Evolutionary conservation across 1,140 invertebrate species (phyloP), one percentile per base, ranked within the genome.

Genomic region (Uloborus diversus): DNA sequence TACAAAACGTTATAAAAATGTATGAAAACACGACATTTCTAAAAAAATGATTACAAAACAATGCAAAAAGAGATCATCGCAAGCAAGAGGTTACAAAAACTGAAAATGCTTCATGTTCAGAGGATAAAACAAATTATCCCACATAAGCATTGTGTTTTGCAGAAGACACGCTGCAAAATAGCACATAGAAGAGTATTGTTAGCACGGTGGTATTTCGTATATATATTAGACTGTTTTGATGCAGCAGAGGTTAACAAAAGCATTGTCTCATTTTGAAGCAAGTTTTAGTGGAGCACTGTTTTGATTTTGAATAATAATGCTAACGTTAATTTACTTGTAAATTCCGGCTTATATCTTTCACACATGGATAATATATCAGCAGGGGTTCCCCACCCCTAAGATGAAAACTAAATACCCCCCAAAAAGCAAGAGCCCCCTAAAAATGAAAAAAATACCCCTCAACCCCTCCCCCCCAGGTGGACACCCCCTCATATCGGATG

Each of bases 1-100:
- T 78, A 66, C 42, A 78, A 78, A 78, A 78, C 61, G 23, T 65
- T 78, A 78, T 78, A 78, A 78, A 78, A 71, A 73, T 57, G 59
- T 73, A 53, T 53, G 49, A 53, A 73, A 62, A 73, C 65, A 78
- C 66, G 42, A 78, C 27, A 51, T 78, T 65, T 78, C 61, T 56
- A 78, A 65, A 64, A 61, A 56, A 57, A 30, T 20, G 27, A 17
- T 51, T 56, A 61, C 61, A 61, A 73, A 32, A 73, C 59, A 78
- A 78, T 56, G 49, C 30, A 51, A 35, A 73, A 78, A 78, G n/a
- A n/a, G 7, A 14, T 57, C 57, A 75, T 75, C 71, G 64, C 71
- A 75, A 75, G 49, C 59, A 27, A 57, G 65, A 28, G 30, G 47
- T 49, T 33, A 49, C 35, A 33, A 35, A 79, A 79, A 69, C 65